Base-by-base conservation (phyloP, 2,797 vertebrate species). In the Hapalemur alaotrensis region DNA sequence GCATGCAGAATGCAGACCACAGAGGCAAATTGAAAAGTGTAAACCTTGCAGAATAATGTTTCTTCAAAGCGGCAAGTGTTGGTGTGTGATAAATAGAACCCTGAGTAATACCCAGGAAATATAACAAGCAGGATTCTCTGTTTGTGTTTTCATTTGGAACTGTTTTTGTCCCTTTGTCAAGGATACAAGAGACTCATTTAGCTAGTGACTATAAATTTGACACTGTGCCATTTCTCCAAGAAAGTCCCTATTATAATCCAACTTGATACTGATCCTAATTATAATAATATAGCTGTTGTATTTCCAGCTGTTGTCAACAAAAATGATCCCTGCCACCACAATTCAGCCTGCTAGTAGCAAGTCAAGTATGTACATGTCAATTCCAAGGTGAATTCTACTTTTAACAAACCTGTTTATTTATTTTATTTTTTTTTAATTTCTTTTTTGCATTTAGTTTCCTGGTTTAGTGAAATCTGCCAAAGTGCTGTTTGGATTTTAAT, bases 111-210 rank as follows among this genome's bases (percentile, higher is more conserved):
- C 54, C 86, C 97, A 94, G 93, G 92, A 98, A 98, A 98, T 92
- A 98, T 92, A 98, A 96, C 93, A 96, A 97, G 95, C 88, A 97
- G 67, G 50, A 96, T 95, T 98, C 96, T 97, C 95, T 98, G 96
- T 96, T 97, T 97, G 95, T 97, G 96, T 97, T 98, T 98, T 92
- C 91, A 92, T 98, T 98, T 98, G 97, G 97, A 97, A 98, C 95
- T 72, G 70, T 93, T 72, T 98, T 96, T 97, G 97, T 97, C 98
- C 97, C 97, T 98, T 98, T 98, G 95, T 98, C 46, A 86, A 89
- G 94, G 96, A 96, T 98, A 98, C 97, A 98, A 98, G 97, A 98
- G 98, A 98, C 96, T 97, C 97, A 98, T 98, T 99, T 98, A 98
- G 98, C 95, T 93, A 93, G 97, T 96, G 98, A 98, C 96, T 96